Base-by-base conservation (phyloP, 2,113 vertebrate species). In the Brachirus orientalis region DNA sequence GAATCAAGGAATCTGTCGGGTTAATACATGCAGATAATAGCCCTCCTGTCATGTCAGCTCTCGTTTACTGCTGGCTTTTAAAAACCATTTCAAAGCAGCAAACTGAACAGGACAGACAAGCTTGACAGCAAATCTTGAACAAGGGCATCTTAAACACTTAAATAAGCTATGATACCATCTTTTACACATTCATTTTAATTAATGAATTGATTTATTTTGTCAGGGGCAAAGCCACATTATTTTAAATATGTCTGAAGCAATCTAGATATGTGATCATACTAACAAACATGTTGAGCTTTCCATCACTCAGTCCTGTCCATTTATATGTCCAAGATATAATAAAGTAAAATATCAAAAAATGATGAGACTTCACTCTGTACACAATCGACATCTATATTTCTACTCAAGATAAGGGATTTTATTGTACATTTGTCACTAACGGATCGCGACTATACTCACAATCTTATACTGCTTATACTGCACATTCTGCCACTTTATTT, bases 141-240 rank as follows among this genome's bases (percentile, higher is more conserved):
- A 89, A 86, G 72, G 92, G 82, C 86, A 83, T 87, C 87, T 83
- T 85, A 63, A 71, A 80, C 38, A 72, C 81, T 86, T 86, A 87
- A 83, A 90, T 40, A 69, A 86, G 69, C 72, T 67, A 79, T 86
- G 83, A 92, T 90, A 86, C 68, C 55, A 69, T 66, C 77, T 84
- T 83, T 86, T 85, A 77, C 83, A 75, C 77, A 86, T 83, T 83
- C 53, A 75, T 85, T 84, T 80, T 92, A 92, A 93, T 93, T 89
- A 92, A 90, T 88, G 90, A 92, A 91, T 92, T 91, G 86, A 93
- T 92, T 77, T 85, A 69, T 88, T 80, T 64, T 94, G 92, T 91
- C 90, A 92, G 88, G 81, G 75, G 89, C 80, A 68, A 65, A 80
- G 69, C 65, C 70, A 77, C 69, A 80, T 80, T 78, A 69, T 75